Conservation (phyloP, 2,797 vertebrate genomes). For the Todus mexicanus region DNA sequence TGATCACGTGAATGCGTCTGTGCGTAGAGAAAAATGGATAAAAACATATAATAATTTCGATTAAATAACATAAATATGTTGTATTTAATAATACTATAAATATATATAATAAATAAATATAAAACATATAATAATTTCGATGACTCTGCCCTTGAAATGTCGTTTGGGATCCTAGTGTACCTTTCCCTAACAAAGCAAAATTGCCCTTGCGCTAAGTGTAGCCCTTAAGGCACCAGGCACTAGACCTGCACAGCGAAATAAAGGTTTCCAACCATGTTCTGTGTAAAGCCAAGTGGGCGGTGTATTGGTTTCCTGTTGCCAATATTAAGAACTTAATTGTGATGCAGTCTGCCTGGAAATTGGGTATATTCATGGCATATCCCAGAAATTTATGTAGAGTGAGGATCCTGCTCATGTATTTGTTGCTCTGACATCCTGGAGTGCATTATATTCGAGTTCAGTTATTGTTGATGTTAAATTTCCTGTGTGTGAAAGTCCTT, state of each 20-base stretch:
- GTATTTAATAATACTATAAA: too few relatives aligned
- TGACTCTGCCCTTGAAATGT: background rate
- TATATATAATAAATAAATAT: too few relatives aligned
- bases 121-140: too few relatives aligned
- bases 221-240: background rate
- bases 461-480: background rate
- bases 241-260: background rate
- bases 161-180: background rate
- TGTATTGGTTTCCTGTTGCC: background rate
- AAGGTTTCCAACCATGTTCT: background rate
- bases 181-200: background rate
- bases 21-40: background rate
- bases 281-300: background rate
- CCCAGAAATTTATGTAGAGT: background rate
- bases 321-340: background rate
- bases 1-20: accelerated
- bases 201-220: background rate
- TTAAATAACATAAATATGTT: too few relatives aligned
- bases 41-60: background rate
- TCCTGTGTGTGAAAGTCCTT: background rate
- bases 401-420: background rate
- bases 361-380: background rate
- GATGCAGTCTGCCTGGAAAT: background rate
- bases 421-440: background rate
- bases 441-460: background rate